Evolutionary conservation across 2,888 invertebrate species (phyloP).

Genomic region (Limnephilus rhombicus): DNA sequence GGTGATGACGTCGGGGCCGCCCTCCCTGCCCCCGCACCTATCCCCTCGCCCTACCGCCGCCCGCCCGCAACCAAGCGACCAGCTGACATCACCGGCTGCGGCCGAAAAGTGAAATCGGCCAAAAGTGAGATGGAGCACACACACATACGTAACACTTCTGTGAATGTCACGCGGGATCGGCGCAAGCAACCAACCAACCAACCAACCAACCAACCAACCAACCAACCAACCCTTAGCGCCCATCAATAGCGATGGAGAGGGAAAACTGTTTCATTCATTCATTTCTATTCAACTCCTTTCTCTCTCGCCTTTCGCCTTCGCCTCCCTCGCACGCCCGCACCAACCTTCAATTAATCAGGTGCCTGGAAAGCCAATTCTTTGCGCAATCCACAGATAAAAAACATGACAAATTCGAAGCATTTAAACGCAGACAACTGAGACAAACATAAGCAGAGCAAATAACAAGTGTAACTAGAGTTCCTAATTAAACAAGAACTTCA

Average conservation of each 20-base stretch:
- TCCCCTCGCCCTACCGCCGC: conserved; percentile 68
- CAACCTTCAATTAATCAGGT: background rate
- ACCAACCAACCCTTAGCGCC: conserved; percentile 27
- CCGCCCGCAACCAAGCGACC: conserved; percentile 72
- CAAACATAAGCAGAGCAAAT: background rate
- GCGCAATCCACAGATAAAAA: too few species aligned
- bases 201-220: too few species aligned
- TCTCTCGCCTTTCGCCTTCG: background rate
- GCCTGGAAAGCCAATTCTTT: background rate
- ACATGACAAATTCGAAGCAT: background rate
- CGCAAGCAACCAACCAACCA: conserved; percentile 14
- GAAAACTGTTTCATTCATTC: conserved; percentile 35
- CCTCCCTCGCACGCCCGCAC: conserved; percentile 1
- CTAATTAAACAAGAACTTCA: background rate
- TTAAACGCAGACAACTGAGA: background rate
- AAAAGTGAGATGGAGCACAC: conserved; percentile 52
- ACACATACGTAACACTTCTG: conserved; percentile 4
- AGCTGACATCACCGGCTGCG: conserved; percentile 76
- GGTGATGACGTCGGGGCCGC: conserved; percentile 80
- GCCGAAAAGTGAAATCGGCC: conserved; percentile 65
- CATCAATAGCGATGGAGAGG: conserved; percentile 48
- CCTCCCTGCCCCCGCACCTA: conserved; percentile 70
- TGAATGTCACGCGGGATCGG: conserved; percentile 43
- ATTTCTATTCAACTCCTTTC: conserved; percentile 21
- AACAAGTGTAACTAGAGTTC: background rate